Evolutionary conservation across 2,888 invertebrate genomes (phyloP).

Genomic region (Corbicula japonica): DNA sequence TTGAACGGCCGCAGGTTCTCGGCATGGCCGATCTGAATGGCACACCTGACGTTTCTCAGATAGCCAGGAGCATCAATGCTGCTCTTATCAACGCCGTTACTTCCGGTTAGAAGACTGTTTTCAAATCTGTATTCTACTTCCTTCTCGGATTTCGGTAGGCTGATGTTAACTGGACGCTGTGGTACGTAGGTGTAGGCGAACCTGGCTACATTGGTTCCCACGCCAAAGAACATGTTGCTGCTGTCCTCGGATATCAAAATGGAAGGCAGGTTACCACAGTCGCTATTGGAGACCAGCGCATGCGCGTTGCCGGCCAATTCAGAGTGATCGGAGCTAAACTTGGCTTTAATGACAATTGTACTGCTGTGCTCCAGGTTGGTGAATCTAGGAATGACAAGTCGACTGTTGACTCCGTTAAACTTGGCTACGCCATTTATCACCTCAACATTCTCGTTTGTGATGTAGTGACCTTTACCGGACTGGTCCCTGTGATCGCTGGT

Average conservation of each 20-base stretch:
- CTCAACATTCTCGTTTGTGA: conserved; percentile 68
- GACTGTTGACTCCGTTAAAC: conserved; percentile 73
- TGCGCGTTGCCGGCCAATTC: conserved; percentile 36
- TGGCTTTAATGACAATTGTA: conserved; percentile 73
- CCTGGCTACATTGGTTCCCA: conserved; percentile 43
- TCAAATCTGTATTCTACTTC: conserved; percentile 40
- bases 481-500: conserved; percentile 57
- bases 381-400: conserved; percentile 77
- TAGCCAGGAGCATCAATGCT: conserved; percentile 24
- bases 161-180: conserved; percentile 2
- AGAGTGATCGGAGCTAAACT: conserved; percentile 61
- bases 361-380: conserved; percentile 73
- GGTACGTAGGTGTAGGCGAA: conserved; percentile 46
- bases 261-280: conserved; percentile 73
- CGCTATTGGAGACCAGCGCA: conserved; percentile 77
- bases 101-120: conserved; percentile 33
- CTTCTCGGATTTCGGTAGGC: not conserved
- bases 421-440: conserved; percentile 69
- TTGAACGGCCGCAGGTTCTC: conserved; percentile 71
- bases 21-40: conserved; percentile 76
- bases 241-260: conserved; percentile 70
- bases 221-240: conserved; percentile 63
- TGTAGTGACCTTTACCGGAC: conserved; percentile 61
- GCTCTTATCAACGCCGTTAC: conserved; percentile 52
- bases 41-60: conserved; percentile 69